Evolutionary conservation across 2,888 invertebrate species (phyloP).

Genomic region (Heliconius hortense): DNA sequence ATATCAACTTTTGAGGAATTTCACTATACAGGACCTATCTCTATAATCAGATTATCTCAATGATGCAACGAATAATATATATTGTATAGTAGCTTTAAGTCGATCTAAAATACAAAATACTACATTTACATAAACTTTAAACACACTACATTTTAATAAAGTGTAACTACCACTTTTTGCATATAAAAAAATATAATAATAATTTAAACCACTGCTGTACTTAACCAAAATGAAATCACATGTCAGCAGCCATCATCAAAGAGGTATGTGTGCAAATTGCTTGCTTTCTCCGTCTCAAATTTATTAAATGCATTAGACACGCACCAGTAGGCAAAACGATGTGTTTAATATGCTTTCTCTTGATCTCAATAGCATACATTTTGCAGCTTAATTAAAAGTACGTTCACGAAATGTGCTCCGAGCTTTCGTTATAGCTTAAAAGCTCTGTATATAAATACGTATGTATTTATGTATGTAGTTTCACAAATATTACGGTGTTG

Average conservation of each 20-base stretch:
- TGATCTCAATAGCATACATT: slow-evolving; percentile 45
- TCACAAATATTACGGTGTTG: neutral
- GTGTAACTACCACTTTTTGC: neutral
- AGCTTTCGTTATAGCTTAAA: slow-evolving; percentile 1
- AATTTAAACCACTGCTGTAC: neutral
- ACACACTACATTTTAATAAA: no score
- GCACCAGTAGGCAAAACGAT: slow-evolving; percentile 37
- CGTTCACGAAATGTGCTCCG: neutral
- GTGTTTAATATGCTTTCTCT: slow-evolving; percentile 41
- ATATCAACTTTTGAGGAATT: no score
- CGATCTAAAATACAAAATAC: no score
- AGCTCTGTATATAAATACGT: neutral
- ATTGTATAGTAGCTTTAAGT: no score
- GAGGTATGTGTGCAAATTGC: slow-evolving; percentile 38
- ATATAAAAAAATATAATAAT: neutral
- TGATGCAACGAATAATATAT: no score
- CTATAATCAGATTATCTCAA: no score
- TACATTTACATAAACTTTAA: no score
- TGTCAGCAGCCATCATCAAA: slow-evolving; percentile 33
- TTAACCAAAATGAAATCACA: slow-evolving; percentile 33
- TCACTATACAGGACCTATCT: no score
- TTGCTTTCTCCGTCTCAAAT: slow-evolving; percentile 41
- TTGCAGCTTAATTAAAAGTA: slow-evolving; percentile 44
- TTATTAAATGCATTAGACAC: slow-evolving; percentile 37
- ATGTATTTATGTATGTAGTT: neutral